A percentile compares a stretch with the other conserved stretches of the same genome.
Conservation (phyloP, 2,113 vertebrate species). For the Chaetops frenatus region DNA sequence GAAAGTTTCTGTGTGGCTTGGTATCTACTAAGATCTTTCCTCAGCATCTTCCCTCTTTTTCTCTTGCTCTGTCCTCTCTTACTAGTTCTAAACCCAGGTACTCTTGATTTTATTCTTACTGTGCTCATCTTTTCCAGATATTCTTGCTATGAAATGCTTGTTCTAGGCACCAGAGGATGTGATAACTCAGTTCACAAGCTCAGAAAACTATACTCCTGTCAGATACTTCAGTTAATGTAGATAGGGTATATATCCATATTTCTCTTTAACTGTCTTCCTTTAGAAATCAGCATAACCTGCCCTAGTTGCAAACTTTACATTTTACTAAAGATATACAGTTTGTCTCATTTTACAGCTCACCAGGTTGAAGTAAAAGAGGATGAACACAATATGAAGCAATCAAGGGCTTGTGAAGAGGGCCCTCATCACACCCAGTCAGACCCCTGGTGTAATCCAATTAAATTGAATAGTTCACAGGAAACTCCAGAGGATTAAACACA, state of each 20-base stretch:
- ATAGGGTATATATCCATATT: rapidly evolving
- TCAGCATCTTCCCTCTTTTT: neutral
- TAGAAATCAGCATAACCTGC: neutral
- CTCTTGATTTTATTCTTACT: neutral
- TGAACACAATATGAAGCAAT: slow-evolving; percentile 3
- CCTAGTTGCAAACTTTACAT: neutral
- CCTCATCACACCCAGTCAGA: neutral
- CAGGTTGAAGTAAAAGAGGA: neutral
- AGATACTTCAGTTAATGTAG: neutral
- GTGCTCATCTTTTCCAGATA: neutral
- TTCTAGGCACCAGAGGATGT: neutral
- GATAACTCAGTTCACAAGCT: neutral
- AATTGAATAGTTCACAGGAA: neutral
- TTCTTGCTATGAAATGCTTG: neutral
- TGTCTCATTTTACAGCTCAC: neutral
- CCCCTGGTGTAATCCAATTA: slow-evolving; percentile 24
- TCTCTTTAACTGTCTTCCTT: neutral
- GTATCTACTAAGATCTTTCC: neutral
- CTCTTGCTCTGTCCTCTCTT: neutral
- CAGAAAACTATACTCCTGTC: neutral
- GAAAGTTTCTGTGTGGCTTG: neutral
- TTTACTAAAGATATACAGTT: neutral
- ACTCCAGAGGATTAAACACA: neutral
- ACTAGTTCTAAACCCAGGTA: neutral
- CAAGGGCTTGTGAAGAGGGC: neutral